Evolutionary conservation across 2,888 invertebrate genomes (phyloP).

Genomic region (Diplolepis rosae): DNA sequence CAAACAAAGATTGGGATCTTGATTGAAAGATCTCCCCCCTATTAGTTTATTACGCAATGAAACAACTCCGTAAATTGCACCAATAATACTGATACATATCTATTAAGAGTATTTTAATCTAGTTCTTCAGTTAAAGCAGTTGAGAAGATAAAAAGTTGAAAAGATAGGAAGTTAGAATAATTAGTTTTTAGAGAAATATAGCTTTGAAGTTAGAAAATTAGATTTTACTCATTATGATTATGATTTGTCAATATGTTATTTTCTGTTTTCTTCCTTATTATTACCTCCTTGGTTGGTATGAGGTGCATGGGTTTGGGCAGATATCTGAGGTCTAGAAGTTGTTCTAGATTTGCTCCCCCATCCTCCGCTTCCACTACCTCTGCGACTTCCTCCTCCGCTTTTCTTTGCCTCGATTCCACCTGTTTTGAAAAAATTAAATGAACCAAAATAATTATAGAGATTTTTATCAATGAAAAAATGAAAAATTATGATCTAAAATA

Average conservation of each 20-base stretch:
- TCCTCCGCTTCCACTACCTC: conserved; percentile 52
- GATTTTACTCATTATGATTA: neutral
- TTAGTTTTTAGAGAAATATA: neutral
- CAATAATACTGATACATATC: neutral
- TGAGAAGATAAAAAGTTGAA: neutral
- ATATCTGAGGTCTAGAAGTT: conserved; percentile 31
- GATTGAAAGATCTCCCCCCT: conserved; percentile 25
- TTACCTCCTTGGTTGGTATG: conserved; percentile 35
- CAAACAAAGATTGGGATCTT: conserved; percentile 10
- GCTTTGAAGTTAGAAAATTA: neutral
- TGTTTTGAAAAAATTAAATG: conserved; percentile 14
- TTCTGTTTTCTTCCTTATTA: neutral
- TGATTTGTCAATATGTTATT: neutral
- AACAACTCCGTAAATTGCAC: neutral
- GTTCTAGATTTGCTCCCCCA: conserved; percentile 50
- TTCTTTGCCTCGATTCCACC: conserved; percentile 45
- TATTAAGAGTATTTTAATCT: neutral
- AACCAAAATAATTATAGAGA: conserved; percentile 2
- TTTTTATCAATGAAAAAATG: neutral
- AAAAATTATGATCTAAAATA: neutral
- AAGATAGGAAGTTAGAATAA: neutral
- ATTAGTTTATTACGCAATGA: conserved; percentile 23
- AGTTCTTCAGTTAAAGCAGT: neutral
- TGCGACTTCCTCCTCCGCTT: conserved; percentile 52
- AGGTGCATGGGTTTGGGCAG: conserved; percentile 33